Percentiles rank a stretch among this genome's conserved stretches.
Evolutionary conservation across 2,797 vertebrate species (phyloP).

Genomic region (Hydrocynus forskahlii): DNA sequence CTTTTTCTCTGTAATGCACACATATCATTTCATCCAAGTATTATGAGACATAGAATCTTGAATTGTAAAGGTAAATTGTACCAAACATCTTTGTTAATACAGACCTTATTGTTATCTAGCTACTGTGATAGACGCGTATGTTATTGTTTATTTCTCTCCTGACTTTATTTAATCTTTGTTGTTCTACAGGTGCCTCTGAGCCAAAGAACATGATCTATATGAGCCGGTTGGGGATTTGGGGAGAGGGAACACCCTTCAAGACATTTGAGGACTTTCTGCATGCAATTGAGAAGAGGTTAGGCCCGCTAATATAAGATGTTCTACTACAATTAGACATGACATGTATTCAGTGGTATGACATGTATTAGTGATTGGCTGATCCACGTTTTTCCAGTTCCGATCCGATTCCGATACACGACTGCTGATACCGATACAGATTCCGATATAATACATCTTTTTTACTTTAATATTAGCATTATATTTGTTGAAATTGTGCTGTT

Average conservation of each 20-base stretch:
- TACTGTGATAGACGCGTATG: not conserved
- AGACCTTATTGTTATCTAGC: not conserved
- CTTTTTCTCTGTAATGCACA: not conserved
- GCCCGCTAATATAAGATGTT: not conserved
- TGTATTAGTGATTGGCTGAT: too few relatives aligned
- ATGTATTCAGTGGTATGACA: too few relatives aligned
- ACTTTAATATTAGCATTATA: too few relatives aligned
- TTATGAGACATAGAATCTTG: too few relatives aligned
- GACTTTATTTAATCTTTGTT: not conserved
- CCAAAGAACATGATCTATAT: conserved; percentile 99
- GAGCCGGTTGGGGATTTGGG: conserved; percentile 99
- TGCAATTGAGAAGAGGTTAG: conserved; percentile 94
- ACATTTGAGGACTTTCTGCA: conserved; percentile 96
- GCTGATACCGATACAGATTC: too few relatives aligned
- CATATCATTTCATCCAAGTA: not conserved
- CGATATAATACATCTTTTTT: too few relatives aligned
- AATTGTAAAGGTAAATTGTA: not conserved
- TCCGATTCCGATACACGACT: too few relatives aligned
- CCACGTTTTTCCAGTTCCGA: too few relatives aligned
- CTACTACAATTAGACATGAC: not conserved
- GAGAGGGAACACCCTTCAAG: conserved; percentile 93
- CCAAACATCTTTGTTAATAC: not conserved
- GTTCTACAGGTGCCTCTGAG: conserved; percentile 90
- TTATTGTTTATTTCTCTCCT: not conserved
- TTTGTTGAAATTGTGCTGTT: too few relatives aligned